Evolutionary conservation across 2,888 invertebrate genomes (phyloP).

Genomic region (Cybosia mesomella): DNA sequence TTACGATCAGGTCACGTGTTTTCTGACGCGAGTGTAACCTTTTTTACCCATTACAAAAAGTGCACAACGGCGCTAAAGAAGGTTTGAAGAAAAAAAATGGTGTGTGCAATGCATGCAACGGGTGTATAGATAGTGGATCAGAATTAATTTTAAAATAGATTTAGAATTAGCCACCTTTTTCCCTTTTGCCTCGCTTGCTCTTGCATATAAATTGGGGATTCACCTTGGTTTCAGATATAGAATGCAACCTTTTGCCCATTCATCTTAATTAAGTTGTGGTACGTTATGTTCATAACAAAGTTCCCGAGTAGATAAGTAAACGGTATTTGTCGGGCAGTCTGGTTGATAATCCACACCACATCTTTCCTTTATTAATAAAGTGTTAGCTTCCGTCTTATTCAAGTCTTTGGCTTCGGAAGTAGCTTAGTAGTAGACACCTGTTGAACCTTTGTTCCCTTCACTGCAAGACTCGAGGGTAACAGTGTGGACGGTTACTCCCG

Average conservation of each 20-base stretch:
- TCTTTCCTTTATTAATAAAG: slow-evolving; percentile 65
- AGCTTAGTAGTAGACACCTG: slow-evolving; percentile 71
- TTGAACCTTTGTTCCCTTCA: slow-evolving; percentile 68
- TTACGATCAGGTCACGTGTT: too few relatives aligned
- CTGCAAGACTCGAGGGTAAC: slow-evolving; percentile 45
- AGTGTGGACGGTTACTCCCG: slow-evolving; percentile 57
- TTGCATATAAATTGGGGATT: neutral
- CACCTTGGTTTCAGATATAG: neutral
- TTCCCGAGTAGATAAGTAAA: neutral
- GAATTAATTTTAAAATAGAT: neutral
- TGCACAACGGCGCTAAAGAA: too few relatives aligned
- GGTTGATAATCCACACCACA: slow-evolving; percentile 56
- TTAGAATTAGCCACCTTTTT: neutral
- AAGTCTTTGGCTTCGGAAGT: slow-evolving; percentile 75
- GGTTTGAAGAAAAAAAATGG: too few relatives aligned
- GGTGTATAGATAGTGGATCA: neutral
- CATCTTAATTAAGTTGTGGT: neutral
- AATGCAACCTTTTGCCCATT: neutral
- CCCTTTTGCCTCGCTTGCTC: neutral
- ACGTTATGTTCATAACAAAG: neutral
- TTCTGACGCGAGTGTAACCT: too few relatives aligned
- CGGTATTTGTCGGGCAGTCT: slow-evolving; percentile 11
- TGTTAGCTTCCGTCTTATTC: slow-evolving; percentile 51
- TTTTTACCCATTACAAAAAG: too few relatives aligned
- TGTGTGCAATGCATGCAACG: too few relatives aligned